Base-by-base conservation (phyloP, 2,113 vertebrate genomes). In the Meriones unguiculatus region DNA sequence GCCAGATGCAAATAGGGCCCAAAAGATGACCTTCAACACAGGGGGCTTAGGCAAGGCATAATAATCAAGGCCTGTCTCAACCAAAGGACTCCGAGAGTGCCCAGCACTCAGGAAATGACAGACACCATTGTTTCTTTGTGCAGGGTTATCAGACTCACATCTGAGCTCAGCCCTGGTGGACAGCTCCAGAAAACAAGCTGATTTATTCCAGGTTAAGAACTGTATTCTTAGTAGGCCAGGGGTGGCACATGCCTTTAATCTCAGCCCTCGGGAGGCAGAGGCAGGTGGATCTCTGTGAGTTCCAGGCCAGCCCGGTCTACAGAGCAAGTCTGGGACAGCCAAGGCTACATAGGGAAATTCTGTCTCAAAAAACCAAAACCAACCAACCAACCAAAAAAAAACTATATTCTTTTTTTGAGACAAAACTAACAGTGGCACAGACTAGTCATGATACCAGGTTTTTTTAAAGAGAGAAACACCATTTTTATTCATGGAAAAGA, bases 401-500 rank as follows among this genome's bases (percentile, higher is more conserved):
- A 46, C 46, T 46, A 46, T 46, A 46, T 46, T 46, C 46, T 46
- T 46, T 46, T 97, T 97, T 97, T 90, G n/a, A 97, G 97, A 98
- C 96, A 98, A 98, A 98, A 96, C 96, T 90, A 97, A 86, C 69
- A 97, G 87, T 57, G 67, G 91, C 0, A 0, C 75, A 87, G 88
- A 95, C 87, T 77, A 96, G 97, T 96, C 97, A 87, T 59, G 77
- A 92, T 95, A 81, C 92, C 95, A 82, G 87, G 73, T 94, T 89
- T 28, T 95, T 98, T 97, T 95, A 97, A 98, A 98, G 96, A 97
- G 96, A 93, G 98, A 98, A 98, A 25, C 69, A 59, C 85, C 57
- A 89, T 89, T 95, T 98, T 92, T 81, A 89, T 96, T 96, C 95
- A 97, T 95, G 96, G 97, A 98, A 98, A 98, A 95, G 95, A 97